Evolutionary conservation across 2,113 vertebrate genomes (phyloP), one percentile per base, ranked within the genome.

Genomic region (Leptodactylus fuscus): DNA sequence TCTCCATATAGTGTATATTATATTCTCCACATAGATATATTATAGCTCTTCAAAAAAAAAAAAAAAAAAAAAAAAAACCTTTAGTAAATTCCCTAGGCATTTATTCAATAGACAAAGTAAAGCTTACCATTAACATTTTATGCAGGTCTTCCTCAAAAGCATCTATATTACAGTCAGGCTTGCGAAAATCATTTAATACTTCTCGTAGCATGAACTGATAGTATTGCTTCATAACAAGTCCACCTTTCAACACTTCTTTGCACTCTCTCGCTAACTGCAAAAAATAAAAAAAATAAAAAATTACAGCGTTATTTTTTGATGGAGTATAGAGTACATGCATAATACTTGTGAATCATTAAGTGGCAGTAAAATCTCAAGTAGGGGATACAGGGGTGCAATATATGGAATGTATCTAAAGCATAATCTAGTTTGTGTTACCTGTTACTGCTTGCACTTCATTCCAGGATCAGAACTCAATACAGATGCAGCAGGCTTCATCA

Each of bases 201-300:
- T 95, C 95, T 0, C 92, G 93, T 87, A 99, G 93, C 98, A 99
- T 98, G 90, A 97, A 98, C 92, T 98, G 98, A 91, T 99, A 98
- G 92, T 99, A 99, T 94, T 98, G 98, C 92, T 99, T 99, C 98
- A 99, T 99, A 84, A 99, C 90, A 3, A 99, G 95, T 11, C 98
- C 98, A 0, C 98, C 98, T 89, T 98, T 99, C 74, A 99, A 93
- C 80, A 99, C 97, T 89, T 99, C 98, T 87, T 98, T 99, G 88
- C 98, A 99, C 90, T 99, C 98, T 11, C 98, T 95, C 87, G 98
- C 98, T 91, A 99, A 93, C 98, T 99, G 81, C 87, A 24, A 92
- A 87, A 91, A 76, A 82, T 4, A 16, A 29, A 22, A 24, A 92
- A 87, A 91, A 76, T 81, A 5, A 16, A 29, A 22, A 77, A 41